These are phyloP conservation scores for Phaenicophaeus curvirostris DNA, from an alignment of 2,797 vertebrate genomes.

Conservation along the genomic window DNA sequence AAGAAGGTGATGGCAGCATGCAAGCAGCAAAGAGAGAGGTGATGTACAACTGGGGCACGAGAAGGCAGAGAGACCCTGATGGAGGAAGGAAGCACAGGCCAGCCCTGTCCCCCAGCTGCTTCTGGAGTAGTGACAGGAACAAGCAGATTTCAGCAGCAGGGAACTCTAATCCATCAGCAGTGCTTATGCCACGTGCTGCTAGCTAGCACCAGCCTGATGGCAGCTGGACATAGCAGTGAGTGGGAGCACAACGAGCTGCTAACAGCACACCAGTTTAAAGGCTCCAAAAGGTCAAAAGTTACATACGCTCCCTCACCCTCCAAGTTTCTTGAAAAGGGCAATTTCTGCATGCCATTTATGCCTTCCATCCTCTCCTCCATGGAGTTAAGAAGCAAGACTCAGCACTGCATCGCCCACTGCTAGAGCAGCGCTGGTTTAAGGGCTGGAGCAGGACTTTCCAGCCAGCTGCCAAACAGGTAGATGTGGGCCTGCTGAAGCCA, in stretches of 20 bases:
- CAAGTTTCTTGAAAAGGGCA: background rate
- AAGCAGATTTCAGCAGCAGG: constrained; percentile 70
- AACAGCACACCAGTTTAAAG: constrained; percentile 19
- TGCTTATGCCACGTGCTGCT: constrained; percentile 34
- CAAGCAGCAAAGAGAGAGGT: background rate
- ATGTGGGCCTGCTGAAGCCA: background rate
- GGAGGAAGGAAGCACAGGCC: background rate
- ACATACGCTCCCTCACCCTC: background rate
- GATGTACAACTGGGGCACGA: background rate
- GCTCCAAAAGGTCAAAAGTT: constrained; percentile 34
- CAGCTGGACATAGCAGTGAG: background rate
- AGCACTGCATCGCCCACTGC: background rate
- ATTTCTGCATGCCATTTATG: background rate
- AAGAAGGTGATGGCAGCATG: fast-evolving
- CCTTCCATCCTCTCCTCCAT: background rate
- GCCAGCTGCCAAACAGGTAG: background rate
- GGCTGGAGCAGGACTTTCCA: background rate
- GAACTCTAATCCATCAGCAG: constrained; percentile 64
- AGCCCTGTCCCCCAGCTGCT: constrained; percentile 30
- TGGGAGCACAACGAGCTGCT: background rate
- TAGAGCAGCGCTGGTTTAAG: background rate
- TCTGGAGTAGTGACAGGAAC: constrained; percentile 59
- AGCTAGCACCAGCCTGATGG: constrained; percentile 36
- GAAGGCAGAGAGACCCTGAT: background rate
- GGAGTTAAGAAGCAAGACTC: background rate